Percentiles rank a stretch among this genome's conserved stretches.
Evolutionary conservation across 1,140 invertebrate genomes (phyloP).

Genomic region (Odontomachus brunneus): DNA sequence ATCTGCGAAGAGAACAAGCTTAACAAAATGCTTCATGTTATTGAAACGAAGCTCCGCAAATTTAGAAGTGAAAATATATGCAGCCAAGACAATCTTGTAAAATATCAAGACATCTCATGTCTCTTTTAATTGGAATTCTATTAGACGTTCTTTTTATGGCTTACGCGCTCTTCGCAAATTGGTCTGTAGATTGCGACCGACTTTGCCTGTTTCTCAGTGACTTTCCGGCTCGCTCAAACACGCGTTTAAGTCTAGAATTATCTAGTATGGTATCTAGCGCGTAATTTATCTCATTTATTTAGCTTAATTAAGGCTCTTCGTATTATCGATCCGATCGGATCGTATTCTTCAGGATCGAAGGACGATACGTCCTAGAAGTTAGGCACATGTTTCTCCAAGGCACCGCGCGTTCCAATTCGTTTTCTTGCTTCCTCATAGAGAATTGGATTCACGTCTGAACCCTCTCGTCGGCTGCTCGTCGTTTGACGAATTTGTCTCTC

Average conservation of each 20-base stretch:
- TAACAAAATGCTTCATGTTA: slow-evolving; percentile 10
- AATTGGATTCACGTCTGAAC: background rate
- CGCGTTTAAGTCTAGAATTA: slow-evolving; percentile 50
- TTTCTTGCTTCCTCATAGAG: background rate
- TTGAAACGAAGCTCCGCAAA: slow-evolving; percentile 35
- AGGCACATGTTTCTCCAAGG: slow-evolving; percentile 62
- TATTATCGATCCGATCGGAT: slow-evolving; percentile 33
- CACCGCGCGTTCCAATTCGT: slow-evolving; percentile 37
- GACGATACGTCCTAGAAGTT: slow-evolving; percentile 28
- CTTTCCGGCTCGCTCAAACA: slow-evolving; percentile 49
- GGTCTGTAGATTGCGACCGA: slow-evolving; percentile 14
- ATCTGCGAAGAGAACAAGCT: background rate
- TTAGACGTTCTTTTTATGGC: background rate
- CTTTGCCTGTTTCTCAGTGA: slow-evolving; percentile 31
- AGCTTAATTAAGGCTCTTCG: slow-evolving; percentile 47
- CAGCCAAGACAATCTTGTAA: background rate
- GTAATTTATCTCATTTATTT: slow-evolving; percentile 33
- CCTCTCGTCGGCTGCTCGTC: background rate
- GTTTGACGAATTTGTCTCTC: background rate
- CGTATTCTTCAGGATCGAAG: slow-evolving; percentile 29
- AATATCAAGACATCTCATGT: background rate
- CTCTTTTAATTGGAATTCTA: background rate
- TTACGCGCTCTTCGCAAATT: slow-evolving; percentile 25
- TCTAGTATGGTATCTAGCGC: slow-evolving; percentile 36
- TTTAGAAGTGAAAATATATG: background rate